Evolutionary conservation across 2,888 invertebrate genomes (phyloP), one percentile per base, ranked within the genome.

Genomic region (Teleiodes luculella): DNA sequence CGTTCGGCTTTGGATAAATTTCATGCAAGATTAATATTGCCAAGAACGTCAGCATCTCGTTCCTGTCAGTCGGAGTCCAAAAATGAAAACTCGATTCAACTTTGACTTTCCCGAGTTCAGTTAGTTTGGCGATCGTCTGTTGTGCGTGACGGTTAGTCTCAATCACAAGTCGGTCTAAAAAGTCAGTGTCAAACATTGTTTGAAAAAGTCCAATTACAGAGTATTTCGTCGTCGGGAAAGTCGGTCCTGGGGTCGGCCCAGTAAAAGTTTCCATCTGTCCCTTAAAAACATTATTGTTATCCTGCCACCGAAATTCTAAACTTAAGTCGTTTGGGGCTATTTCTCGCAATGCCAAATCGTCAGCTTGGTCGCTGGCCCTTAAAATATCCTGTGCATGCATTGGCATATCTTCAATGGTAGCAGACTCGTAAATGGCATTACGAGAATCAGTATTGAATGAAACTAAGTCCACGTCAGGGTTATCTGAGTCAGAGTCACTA

Each of bases 21-120:
- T 63, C 65, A 41, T 64, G 64, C 18, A 65, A 33, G 46, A 64
- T 59, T 1, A 53, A 47, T 6, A 66, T 7, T 24, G 65, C 58
- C 46, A 67, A 58, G 57, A 59, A 65, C 16, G 16, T 53, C 5
- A 56, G 10, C 55, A 63, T 60, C 53, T 65, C 63, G 39, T 60
- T 45, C 1, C 59, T 28, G 43, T 60, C 28, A 41, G 61, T 61
- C 7, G 56, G 57, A 48, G 55, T 53, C 62, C 61, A 61, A 13
- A 58, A 24, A 8, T 39, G 5, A 3, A 60, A 37, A 10, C 60
- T 31, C 4, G 50, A 55, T 20, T 35, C 43, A 8, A 37, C 35
- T 43, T 35, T 6, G 18, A 57, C 7, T 31, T 59, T 58, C 28
- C 57, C 50, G 39, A 50, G 39, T 13, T 33, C 46, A 54, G 24